Evolutionary conservation across 2,888 invertebrate genomes (phyloP), one percentile per base, ranked within the genome.

Genomic region (Drosophila falleni): DNA sequence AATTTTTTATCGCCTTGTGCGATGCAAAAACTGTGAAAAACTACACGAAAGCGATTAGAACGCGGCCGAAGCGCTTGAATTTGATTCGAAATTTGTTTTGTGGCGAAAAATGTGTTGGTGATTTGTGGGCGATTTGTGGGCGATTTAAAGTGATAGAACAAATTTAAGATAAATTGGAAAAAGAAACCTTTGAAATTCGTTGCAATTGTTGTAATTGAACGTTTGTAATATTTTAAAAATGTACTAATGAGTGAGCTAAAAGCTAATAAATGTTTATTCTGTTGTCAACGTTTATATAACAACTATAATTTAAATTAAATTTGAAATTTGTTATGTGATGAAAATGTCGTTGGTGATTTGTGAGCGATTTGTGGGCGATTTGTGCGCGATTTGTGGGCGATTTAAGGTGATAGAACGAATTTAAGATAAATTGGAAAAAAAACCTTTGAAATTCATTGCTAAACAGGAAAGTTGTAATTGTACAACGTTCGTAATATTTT

Each of bases 1-100:
- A 78, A 81, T 78, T 75, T 81, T 78, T 78, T 83, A 81, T 81
- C 78, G 56, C 65, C 73, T 26, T 44, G 54, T 59, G 61, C 53
- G 68, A 66, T 62, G 67, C 53, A 62, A 72, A 56, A 69, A 49
- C 61, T 61, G 70, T 44, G 50, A 63, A 62, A 55, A 62, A 46
- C 42, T 29, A 72, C 65, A 74, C 56, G 39, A 66, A 70, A 47
- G 41, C 65, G 63, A 53, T 70, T 65, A 70, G 63, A 81, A 67
- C 42, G 39, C 31, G 44, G n/a, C 16, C 50, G 37, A 59, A 62
- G 29, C 11, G 49, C 2, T 49, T 62, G 29, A n/a, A 15, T 11
- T 26, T 46, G 37, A 63, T n/a, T 49, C 39, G 29, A 47, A 33
- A 70, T 70, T 63, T 37, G 15, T 37, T 58, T 42, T 15, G 23